These are phyloP conservation scores for Dryobota labecula DNA, from an alignment of 2,888 invertebrate genomes.

Conservation along the genomic window DNA sequence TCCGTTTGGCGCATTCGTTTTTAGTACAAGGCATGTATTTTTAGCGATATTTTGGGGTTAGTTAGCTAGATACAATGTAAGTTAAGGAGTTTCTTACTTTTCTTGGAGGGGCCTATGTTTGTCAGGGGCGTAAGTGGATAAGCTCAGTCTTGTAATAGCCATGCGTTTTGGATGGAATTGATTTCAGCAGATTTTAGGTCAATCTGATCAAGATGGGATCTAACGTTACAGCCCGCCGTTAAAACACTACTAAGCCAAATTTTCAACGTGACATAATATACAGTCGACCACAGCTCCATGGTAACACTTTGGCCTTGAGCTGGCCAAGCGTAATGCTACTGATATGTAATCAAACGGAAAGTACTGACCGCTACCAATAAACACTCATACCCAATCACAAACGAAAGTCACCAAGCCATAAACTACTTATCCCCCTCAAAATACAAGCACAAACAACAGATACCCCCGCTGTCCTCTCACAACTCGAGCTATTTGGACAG, in stretches of 20 bases:
- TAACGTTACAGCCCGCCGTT: no score
- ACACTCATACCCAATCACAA: neutral
- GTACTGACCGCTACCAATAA: neutral
- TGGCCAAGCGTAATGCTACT: no score
- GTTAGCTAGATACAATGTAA: neutral
- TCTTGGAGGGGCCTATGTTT: neutral
- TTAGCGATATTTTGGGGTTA: neutral
- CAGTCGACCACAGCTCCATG: neutral
- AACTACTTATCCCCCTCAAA: constrained; percentile 6
- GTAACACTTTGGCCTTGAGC: neutral
- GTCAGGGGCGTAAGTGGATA: neutral
- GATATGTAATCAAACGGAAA: no score
- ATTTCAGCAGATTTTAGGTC: neutral
- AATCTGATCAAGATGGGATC: neutral
- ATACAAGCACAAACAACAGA: constrained; percentile 12
- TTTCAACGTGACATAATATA: no score
- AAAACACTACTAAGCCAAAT: no score
- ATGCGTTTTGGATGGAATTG: neutral
- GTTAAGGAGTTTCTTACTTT: neutral
- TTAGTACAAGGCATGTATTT: constrained; percentile 30
- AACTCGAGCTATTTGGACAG: constrained; percentile 47
- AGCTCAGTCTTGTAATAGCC: neutral
- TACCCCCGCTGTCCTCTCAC: constrained; percentile 22
- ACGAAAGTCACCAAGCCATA: constrained; percentile 4
- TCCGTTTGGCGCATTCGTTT: constrained; percentile 56